Percentiles rank a stretch among this genome's conserved stretches.
Conservation (phyloP, 2,113 vertebrate species). For the Cyanistes caeruleus region DNA sequence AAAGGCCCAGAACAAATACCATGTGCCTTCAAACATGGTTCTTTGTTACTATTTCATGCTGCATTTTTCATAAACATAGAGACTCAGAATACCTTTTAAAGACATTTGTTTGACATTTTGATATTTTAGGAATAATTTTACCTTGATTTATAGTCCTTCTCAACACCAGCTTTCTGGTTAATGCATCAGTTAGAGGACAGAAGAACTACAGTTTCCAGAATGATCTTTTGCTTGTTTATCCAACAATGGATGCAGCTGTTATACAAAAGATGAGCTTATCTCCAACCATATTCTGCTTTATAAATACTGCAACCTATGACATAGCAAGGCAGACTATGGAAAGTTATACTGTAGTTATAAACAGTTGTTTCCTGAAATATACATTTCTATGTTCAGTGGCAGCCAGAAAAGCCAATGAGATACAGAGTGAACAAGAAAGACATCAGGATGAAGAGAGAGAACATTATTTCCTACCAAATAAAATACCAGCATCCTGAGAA, state of each 20-base stretch:
- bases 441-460: background rate
- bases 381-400: background rate
- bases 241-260: background rate
- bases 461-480: background rate
- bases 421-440: background rate
- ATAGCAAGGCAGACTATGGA: background rate
- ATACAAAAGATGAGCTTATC: background rate
- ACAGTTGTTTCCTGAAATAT: background rate
- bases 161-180: background rate
- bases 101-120: constrained; percentile 25
- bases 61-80: background rate
- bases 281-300: background rate
- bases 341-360: background rate
- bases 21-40: background rate
- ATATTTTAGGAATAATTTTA: background rate
- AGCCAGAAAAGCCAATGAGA: background rate
- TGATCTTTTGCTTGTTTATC: background rate
- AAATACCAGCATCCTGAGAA: background rate
- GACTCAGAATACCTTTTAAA: background rate
- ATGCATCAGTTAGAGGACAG: background rate
- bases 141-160: background rate
- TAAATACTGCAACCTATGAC: background rate
- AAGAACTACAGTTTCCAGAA: background rate
- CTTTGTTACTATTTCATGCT: background rate
- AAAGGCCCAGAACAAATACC: background rate